Conservation (phyloP, 2,113 vertebrate genomes). For the Peromyscus californicus region DNA sequence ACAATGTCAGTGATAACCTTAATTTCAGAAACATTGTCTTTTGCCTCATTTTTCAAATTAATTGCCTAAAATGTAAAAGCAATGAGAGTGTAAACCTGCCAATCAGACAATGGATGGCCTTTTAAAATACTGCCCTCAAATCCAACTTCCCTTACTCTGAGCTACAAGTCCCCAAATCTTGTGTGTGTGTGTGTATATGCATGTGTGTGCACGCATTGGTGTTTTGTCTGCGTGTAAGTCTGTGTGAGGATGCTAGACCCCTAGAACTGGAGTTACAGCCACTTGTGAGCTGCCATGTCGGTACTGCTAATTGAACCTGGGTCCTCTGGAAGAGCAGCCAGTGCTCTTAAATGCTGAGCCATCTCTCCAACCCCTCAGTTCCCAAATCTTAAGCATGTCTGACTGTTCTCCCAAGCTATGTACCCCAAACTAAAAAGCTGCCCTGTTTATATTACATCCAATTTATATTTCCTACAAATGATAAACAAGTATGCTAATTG, state of each 20-base stretch:
- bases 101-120: neutral
- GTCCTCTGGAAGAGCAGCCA: neutral
- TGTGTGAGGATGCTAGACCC: neutral
- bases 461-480: constrained; percentile 6
- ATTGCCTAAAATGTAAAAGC: constrained; percentile 22
- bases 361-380: neutral
- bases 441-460: neutral
- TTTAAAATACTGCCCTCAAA: neutral
- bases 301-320: neutral
- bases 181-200: too few species aligned
- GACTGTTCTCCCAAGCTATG: constrained; percentile 19
- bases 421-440: neutral
- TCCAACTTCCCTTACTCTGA: constrained; percentile 43
- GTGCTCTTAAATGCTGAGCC: neutral
- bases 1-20: neutral
- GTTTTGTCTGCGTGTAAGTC: neutral
- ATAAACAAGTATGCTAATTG: neutral
- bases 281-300: neutral
- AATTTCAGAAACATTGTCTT: constrained; percentile 46
- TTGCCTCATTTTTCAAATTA: constrained; percentile 49
- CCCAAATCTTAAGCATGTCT: neutral
- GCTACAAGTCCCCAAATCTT: neutral
- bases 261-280: neutral
- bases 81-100: neutral
- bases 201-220: neutral